Evolutionary conservation across 2,113 vertebrate genomes (phyloP).

Genomic region (Cygnus buccinator): DNA sequence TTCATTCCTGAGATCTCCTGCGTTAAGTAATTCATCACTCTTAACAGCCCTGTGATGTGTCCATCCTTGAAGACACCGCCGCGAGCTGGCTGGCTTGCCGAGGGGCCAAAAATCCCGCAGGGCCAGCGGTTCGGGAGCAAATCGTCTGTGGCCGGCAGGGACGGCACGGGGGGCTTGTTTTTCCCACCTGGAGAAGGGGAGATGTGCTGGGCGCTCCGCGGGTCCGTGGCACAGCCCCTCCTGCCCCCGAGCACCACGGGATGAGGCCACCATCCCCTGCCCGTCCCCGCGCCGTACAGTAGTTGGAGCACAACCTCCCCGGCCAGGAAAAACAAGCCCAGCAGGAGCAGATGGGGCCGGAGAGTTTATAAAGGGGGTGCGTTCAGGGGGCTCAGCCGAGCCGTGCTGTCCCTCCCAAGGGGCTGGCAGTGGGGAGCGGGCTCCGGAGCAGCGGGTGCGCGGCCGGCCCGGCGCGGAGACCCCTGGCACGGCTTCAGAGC

Average conservation of each 20-base stretch:
- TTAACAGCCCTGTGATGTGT: not conserved
- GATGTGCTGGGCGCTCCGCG: not conserved
- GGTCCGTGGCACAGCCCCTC: fast-evolving
- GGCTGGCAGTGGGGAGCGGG: not conserved
- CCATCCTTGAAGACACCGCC: not conserved
- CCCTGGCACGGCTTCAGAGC: slow-evolving; percentile 51
- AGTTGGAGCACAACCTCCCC: fast-evolving
- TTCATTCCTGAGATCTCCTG: slow-evolving; percentile 46
- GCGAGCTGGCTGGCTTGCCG: not conserved
- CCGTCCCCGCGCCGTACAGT: fast-evolving
- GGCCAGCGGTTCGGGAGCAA: not conserved
- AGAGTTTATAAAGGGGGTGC: not conserved
- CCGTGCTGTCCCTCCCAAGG: not conserved
- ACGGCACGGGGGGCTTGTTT: fast-evolving
- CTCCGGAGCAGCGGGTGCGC: not conserved
- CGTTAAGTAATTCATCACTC: slow-evolving; percentile 34
- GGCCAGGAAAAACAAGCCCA: not conserved
- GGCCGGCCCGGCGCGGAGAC: not conserved
- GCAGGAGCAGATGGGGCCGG: not conserved
- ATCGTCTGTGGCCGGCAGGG: fast-evolving
- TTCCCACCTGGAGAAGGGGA: not conserved
- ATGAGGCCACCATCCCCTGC: not conserved
- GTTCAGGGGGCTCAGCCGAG: not conserved
- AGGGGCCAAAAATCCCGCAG: too few species aligned
- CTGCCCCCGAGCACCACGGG: not conserved